Base-by-base conservation (phyloP, 1,140 invertebrate genomes). In the Charaxes varanes region DNA sequence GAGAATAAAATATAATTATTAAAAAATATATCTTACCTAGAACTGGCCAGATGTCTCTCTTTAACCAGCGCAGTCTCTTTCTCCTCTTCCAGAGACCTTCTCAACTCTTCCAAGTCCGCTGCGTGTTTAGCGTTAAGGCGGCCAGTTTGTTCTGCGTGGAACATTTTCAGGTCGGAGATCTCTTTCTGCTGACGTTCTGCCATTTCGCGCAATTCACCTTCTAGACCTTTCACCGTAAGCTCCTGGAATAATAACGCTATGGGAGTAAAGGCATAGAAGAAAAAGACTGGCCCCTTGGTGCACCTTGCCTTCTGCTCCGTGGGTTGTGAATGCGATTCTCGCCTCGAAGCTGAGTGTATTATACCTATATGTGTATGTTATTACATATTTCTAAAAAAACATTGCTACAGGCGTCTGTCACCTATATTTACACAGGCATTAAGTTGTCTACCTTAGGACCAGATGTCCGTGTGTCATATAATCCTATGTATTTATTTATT, bases 181-280 rank as follows among this genome's bases (percentile, higher is more conserved):
- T 83, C 79, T 26, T 78, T 81, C 42, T 76, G 74, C 22, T 85
- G 79, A 0, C 77, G 61, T 2, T 84, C 78, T 6, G 81, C 80
- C 74, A 84, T 84, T 33, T 85, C 80, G 1, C 77, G 43, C 1
- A 85, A 54, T 34, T 85, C 82, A 3, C 73, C 73, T 53, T 85
- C 82, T 24, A 85, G 34, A 7, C 81, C 81, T 66, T 84, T 85
- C 2, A 85, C 70, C 34, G 84, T 85, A 40, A 85, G 45, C 40
- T 85, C 82, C 84, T 85, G 50, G 1, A 47, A 48, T 21, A 7
- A 7, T n/a, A n/a, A n/a, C 6, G 4, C 11, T 8, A 23, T 12
- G 1, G 12, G 11, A 18, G 18, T 32, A 19, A 19, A n/a, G n/a
- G n/a, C n/a, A n/a, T n/a, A n/a, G n/a, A n/a, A n/a, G n/a, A n/a